Percentiles rank a stretch among this genome's conserved stretches.
phyloP scores from a whole-genome alignment of 1,140 invertebrate genomes.

The Doryteuthis pealeii region DNA sequence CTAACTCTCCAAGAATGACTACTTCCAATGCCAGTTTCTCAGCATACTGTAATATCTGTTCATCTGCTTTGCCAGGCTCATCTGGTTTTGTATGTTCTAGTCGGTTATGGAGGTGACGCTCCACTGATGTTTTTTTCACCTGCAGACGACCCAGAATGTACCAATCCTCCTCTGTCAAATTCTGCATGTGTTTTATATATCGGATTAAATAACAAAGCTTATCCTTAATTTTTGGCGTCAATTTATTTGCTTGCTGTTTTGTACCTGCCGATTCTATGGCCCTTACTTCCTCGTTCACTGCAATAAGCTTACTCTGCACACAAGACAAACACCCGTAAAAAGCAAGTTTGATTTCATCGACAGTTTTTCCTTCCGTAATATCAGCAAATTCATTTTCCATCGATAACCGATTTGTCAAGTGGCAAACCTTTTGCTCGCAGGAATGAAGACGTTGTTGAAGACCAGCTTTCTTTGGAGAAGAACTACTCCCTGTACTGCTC shows the following conservation, averaged over 20 bases:
- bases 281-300: constrained; percentile 19
- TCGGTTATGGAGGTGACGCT: neutral
- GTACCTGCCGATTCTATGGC: constrained; percentile 2
- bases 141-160: constrained; percentile 39
- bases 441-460: constrained; percentile 14
- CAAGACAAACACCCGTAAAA: constrained; percentile 43
- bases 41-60: constrained; percentile 47
- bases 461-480: neutral
- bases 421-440: constrained; percentile 41
- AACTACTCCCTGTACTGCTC: neutral
- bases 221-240: constrained; percentile 3
- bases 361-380: neutral
- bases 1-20: constrained; percentile 51
- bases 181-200: constrained; percentile 41
- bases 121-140: constrained; percentile 31
- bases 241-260: constrained; percentile 5
- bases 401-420: constrained; percentile 30
- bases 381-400: constrained; percentile 21
- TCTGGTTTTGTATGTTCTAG: constrained; percentile 18
- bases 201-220: constrained; percentile 31
- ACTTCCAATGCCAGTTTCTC: constrained; percentile 52
- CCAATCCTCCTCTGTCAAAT: constrained; percentile 42
- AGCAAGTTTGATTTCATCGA: constrained; percentile 18
- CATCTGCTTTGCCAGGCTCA: constrained; percentile 26
- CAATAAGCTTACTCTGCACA: constrained; percentile 40